Evolutionary conservation across 1,140 invertebrate genomes (phyloP), one percentile per base, ranked within the genome.

Genomic region (Trichogramma pretiosum): DNA sequence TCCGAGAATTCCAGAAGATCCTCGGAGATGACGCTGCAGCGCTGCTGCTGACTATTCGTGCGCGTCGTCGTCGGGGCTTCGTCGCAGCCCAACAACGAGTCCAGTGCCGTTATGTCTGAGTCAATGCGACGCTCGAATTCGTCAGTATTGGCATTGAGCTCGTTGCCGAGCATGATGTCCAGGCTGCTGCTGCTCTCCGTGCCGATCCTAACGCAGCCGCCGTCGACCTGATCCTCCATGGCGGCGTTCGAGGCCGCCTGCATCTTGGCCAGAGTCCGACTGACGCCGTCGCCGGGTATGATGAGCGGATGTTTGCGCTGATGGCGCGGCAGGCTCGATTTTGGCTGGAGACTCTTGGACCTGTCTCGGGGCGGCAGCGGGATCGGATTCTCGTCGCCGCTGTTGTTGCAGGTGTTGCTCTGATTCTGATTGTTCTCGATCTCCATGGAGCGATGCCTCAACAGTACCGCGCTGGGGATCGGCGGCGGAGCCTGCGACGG

Each of bases 251-350:
- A 65, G 3, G 70, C 67, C 1, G 53, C 57, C 3, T 70, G 68
- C 57, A 80, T 74, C 52, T 81, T 81, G 40, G 78, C 79, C 0
- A 83, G 54, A 0, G 79, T 80, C 14, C 78, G 66, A 23, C 79
- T 78, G 1, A 81, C 60, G 2, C 76, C 79, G 28, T 74, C 73
- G 23, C 76, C 77, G 13, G 87, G 85, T 54, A 90, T 85, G 30
- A 91, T 82, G n/a, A 93, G 65, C 0, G 90, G 89, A 76, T 93
- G 85, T 64, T 90, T 92, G 34, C 89, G 72, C 43, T 89, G 84
- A 65, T 90, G 89, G 23, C 88, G 70, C 2, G 87, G 83, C 55
- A 85, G 78, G 33, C 71, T 74, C 5, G 73, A 74, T 48, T 76
- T 77, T 2, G 77, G 74, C 45, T 78, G 77, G 11, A 80, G 63